Conservation (phyloP, 23 tunicate genomes). For the Phallusia fumigata region DNA sequence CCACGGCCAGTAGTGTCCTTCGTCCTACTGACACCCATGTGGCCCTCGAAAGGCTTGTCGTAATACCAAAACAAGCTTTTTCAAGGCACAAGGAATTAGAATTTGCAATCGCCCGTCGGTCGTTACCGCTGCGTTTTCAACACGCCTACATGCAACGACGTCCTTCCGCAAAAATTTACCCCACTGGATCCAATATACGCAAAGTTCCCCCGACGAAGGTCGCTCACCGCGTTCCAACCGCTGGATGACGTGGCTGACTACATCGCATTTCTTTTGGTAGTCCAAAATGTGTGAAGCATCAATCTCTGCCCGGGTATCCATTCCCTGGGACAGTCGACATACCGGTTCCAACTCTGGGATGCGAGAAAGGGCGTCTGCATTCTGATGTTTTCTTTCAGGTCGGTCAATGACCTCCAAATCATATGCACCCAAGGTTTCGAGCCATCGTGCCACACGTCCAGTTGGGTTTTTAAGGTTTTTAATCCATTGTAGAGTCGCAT, state of each 20-base stretch:
- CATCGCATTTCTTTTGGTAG: too few relatives aligned
- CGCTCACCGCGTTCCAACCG: neutral
- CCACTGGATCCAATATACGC: neutral
- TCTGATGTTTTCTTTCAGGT: slow-evolving; percentile 14
- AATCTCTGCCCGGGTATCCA: too few relatives aligned
- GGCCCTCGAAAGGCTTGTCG: neutral
- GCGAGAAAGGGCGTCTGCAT: slow-evolving; percentile 18
- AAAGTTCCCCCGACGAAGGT: neutral
- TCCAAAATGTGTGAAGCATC: too few relatives aligned
- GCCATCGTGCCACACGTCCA: slow-evolving; percentile 24
- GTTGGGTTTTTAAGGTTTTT: neutral
- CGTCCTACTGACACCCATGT: neutral
- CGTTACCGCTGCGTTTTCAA: neutral
- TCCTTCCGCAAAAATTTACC: neutral
- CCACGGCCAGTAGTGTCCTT: neutral
- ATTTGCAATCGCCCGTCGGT: neutral
- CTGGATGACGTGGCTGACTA: too few relatives aligned
- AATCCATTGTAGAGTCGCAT: slow-evolving; percentile 31
- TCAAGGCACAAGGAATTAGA: neutral
- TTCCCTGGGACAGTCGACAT: too few relatives aligned
- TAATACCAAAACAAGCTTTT: neutral
- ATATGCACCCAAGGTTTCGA: slow-evolving; percentile 7
- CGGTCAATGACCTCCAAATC: slow-evolving; percentile 18
- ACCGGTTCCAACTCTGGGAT: neutral
- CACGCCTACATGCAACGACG: neutral